Percentiles rank a stretch among this genome's conserved stretches.
phyloP scores from a whole-genome alignment of 1,140 invertebrate species.

The Temnothorax curvispinosus region DNA sequence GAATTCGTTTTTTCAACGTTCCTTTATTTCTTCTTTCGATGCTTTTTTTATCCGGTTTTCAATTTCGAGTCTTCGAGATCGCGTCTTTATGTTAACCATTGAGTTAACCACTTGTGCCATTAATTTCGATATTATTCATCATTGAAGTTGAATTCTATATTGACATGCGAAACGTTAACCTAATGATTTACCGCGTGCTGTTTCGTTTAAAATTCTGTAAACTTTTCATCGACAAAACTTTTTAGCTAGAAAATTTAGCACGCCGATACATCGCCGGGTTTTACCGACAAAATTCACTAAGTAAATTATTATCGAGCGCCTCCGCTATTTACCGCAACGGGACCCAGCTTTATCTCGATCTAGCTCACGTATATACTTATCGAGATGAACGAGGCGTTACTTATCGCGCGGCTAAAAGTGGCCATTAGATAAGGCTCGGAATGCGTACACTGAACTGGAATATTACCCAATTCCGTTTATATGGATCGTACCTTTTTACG shows the following conservation, averaged over 20 bases:
- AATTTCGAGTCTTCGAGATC: neutral
- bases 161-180: neutral
- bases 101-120: neutral
- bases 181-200: neutral
- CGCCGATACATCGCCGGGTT: neutral
- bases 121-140: neutral
- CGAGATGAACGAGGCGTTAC: conserved; percentile 61
- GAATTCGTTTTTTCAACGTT: conserved; percentile 61
- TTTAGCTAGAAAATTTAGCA: neutral
- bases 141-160: neutral
- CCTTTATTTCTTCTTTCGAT: conserved; percentile 30
- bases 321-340: conserved; percentile 33
- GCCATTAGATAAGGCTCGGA: conserved; percentile 59
- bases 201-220: neutral
- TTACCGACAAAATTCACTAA: conserved; percentile 16
- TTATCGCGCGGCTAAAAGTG: conserved; percentile 59
- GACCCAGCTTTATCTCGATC: conserved; percentile 61
- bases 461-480: conserved; percentile 23
- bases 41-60: conserved; percentile 38
- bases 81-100: conserved; percentile 2
- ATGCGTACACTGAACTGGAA: neutral
- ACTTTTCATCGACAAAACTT: neutral
- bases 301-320: conserved; percentile 58
- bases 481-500: conserved; percentile 6
- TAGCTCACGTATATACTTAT: conserved; percentile 65